Evolutionary conservation across 1,140 invertebrate genomes (phyloP), one percentile per base, ranked within the genome.

Genomic region (Daktulosphaira vitifoliae): DNA sequence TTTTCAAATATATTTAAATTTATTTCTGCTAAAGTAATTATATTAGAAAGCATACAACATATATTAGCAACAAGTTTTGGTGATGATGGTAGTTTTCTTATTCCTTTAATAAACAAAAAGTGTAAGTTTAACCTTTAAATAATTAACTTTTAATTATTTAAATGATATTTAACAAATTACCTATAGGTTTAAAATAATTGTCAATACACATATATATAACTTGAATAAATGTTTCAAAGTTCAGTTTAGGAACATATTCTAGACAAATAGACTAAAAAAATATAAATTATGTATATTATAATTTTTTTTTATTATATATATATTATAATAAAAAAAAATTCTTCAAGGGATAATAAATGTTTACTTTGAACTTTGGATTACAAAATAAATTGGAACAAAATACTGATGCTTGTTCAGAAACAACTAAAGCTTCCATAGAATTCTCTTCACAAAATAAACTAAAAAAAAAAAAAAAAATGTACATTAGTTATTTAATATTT

Each of bases 361-460:
- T 33, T 48, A 62, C 56, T 33, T 62, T 62, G 13, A 33, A 62
- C 7, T 62, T 62, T 3, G 25, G 16, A 20, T 22, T 48, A 1
- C 56, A 62, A 62, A 62, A 62, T 33, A 62, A 2, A 33, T 62
- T 62, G 44, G 56, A 62, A 48, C 56, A 46, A 48, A 62, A 48
- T 48, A 62, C 9, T 44, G 42, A 18, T 4, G 42, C 56, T 16
- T 62, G 56, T 20, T 62, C 56, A 9, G 56, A n/a, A 33, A 62
- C 42, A 48, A 62, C 1, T 29, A 39, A 44, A 29, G 26, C 46
- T 22, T 62, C 56, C 13, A 62, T 18, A 16, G 3, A 62, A 48
- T 48, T 46, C 20, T n/a, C 18, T 46, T 48, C 56, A 33, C 42
- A 62, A 48, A 62, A 62, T 44, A 29, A 62, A 8, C 56, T 62